Evolutionary conservation across 2,113 vertebrate species (phyloP).

Genomic region (Vireo altiloquus): DNA sequence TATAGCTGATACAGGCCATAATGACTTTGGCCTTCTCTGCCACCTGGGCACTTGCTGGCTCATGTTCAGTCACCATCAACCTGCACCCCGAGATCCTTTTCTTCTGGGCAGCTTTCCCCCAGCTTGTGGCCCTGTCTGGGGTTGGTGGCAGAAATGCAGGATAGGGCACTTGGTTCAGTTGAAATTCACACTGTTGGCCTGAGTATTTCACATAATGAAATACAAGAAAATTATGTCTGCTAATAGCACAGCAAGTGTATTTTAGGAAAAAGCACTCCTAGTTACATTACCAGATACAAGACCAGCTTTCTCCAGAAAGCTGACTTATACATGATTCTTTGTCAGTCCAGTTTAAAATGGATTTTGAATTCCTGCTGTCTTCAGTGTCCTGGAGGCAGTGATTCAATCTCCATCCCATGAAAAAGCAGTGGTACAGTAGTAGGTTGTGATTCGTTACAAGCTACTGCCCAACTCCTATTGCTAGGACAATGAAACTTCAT

Average conservation of each 20-base stretch:
- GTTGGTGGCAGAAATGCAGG: neutral
- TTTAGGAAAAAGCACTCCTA: neutral
- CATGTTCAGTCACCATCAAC: too few relatives aligned
- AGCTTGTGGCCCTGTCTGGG: neutral
- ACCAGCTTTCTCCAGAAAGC: neutral
- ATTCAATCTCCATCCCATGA: neutral
- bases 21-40: rapidly evolving
- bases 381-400: neutral
- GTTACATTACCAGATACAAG: neutral
- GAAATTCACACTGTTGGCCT: neutral
- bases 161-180: neutral
- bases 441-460: neutral
- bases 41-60: neutral
- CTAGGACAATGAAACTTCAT: neutral
- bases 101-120: neutral
- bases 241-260: neutral
- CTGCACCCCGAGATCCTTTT: neutral
- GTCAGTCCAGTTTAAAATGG: neutral
- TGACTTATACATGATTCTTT: neutral
- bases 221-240: neutral
- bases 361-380: neutral
- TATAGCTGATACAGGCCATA: neutral
- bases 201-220: neutral
- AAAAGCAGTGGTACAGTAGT: neutral
- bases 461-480: neutral